Evolutionary conservation across 37 sponge, comb jelly and placozoan genomes (phyloP), one percentile per base, ranked within the genome.

Genomic region (Agelas oroides): DNA sequence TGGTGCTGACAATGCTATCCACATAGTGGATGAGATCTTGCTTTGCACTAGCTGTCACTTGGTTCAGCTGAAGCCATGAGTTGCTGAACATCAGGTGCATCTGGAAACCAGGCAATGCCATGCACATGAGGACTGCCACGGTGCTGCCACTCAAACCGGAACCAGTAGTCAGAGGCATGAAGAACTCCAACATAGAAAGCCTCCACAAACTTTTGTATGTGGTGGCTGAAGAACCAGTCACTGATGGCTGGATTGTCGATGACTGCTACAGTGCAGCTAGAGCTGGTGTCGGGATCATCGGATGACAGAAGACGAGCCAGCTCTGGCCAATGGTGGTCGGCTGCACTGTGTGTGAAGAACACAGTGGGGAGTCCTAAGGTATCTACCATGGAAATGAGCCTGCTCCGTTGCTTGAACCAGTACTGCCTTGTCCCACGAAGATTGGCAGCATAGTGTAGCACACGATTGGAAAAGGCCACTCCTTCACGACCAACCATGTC

Each of bases 291-390:
- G 21, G 67, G 76, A 27, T 90, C 36, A 24, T 75, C 77, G 1
- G 64, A 41, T 53, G 79, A 83, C 40, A 84, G 53, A 15, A 89
- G 79, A 34, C 32, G 65, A 36, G 87, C 87, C 35, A 87, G 67
- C 53, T 79, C 81, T 71, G 80, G 87, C 80, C 87, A 87, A 69
- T 89, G 84, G n/a, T 67, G 70, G 52, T 89, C 89, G 28, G 89
- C 89, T 25, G 83, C 84, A 83, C 89, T 89, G 78, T 83, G 89
- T 1, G 78, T 89, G 72, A 89, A 82, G 34, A 87, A 87, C 15
- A 79, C 55, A 2, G 87, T 79, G 20, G 80, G 87, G 23, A 82
- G 78, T 0, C 89, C 83, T 27, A 89, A 71, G 30, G 62, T 77
- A 73, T 86, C 79, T 18, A 77, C 79, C 86, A 86, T 86, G 61